Evolutionary conservation across 2,888 invertebrate species (phyloP).

Genomic region (Polydrusus tereticollis): DNA sequence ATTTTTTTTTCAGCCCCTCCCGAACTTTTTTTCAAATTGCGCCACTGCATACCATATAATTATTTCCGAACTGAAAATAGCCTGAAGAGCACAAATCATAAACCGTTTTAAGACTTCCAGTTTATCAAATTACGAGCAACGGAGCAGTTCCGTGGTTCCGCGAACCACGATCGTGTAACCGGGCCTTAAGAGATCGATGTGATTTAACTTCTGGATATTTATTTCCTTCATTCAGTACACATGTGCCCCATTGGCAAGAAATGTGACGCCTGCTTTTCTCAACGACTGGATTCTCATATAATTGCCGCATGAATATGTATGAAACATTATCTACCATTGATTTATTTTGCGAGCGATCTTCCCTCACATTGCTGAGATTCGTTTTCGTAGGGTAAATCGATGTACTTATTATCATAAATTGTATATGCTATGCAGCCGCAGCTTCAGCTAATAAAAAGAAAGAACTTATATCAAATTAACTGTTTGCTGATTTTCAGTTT

Average conservation of each 20-base stretch:
- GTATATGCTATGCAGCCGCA: conserved; percentile 1
- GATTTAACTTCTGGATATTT: not conserved
- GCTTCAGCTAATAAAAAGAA: not conserved
- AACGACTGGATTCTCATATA: conserved; percentile 55
- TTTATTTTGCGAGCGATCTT: conserved; percentile 61
- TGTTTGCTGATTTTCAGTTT: no score
- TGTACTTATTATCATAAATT: conserved; percentile 27
- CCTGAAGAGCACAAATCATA: no score
- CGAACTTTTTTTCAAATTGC: no score
- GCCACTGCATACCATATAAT: no score
- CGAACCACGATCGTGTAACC: no score
- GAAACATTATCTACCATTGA: conserved; percentile 64
- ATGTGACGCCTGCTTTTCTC: conserved; percentile 35
- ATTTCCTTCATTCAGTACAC: conserved; percentile 5
- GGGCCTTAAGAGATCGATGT: no score
- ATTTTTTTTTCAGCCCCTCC: no score
- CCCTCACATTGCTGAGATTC: conserved; percentile 46
- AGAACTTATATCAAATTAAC: no score
- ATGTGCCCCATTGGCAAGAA: conserved; percentile 28
- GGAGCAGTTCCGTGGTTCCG: no score
- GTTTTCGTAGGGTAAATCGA: conserved; percentile 34
- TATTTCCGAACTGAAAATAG: no score
- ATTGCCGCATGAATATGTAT: conserved; percentile 65
- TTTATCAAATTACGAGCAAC: no score
- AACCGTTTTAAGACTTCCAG: no score